Base-by-base conservation (phyloP, 2,797 vertebrate species). In the Morelia viridis region DNA sequence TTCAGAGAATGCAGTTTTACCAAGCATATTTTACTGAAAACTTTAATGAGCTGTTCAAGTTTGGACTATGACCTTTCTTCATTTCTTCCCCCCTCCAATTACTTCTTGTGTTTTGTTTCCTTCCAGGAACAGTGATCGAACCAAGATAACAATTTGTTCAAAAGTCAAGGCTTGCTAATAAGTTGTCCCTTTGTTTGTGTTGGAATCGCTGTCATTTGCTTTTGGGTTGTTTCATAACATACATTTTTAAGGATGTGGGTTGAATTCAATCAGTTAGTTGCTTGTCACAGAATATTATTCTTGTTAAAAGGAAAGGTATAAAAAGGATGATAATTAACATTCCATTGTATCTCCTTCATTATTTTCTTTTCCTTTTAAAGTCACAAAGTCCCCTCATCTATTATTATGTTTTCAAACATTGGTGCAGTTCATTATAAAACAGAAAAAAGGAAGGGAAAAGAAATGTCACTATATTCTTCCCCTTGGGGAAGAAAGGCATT, bases 51-150 rank as follows among this genome's bases (percentile, higher is more conserved):
- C 4, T 62, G 88, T 35, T 17, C 46, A 15, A 17, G 2, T 90
- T 94, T 61, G 46, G 35, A 87, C n/a, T 92, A 28, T 58, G 56
- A 12, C 87, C 60, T 92, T 93, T 68, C 24, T 90, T 92, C 88
- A 15, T 80, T 28, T 28, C 91, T 88, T 35, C 7, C 46, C 76
- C 53, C n/a, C 57, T 31, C 92, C 10, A 10, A 35, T 0, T 58
- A 56, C 19, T 35, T 19, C 12, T 90, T 90, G 46, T 41, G 12
- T 92, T 94, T 91, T 22, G 71, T 9, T 15, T 65, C 85, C 2
- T 0, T 87, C 9, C 1, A 26, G 28, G 11, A 68, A 83, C 2
- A 65, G 26, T 84, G 61, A 86, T 60, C 50, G 31, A 24, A 90
- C 85, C 6, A 0, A 31, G 17, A 90, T 86, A 61, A 84, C n/a